These are phyloP conservation scores for Urocynchramus pylzowi DNA, from an alignment of 2,113 vertebrate species.

Conservation along the genomic window DNA sequence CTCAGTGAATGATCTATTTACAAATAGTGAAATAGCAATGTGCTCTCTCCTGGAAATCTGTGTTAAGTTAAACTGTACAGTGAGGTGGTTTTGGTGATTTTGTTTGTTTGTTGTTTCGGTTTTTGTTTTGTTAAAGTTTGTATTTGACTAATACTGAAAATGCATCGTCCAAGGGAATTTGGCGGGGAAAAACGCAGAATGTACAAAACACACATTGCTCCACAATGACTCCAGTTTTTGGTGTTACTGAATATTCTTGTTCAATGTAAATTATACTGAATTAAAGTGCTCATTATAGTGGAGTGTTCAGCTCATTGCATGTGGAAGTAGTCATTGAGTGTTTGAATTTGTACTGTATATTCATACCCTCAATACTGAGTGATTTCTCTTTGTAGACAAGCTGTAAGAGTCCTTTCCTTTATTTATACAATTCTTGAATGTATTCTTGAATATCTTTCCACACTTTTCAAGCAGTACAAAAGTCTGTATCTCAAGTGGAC, in stretches of 20 bases:
- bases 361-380: neutral
- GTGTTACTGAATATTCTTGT: neutral
- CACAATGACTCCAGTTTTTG: neutral
- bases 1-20: neutral
- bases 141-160: neutral
- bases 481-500: neutral
- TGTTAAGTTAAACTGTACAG: neutral
- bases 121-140: neutral
- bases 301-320: neutral
- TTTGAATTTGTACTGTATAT: neutral
- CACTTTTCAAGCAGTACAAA: neutral
- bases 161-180: neutral
- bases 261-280: neutral
- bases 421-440: neutral
- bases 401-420: neutral
- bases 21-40: neutral
- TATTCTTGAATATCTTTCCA: neutral
- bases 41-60: neutral
- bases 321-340: neutral
- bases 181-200: neutral
- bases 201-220: fast-evolving
- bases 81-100: neutral
- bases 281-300: neutral
- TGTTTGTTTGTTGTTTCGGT: neutral
- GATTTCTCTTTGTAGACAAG: neutral